These are phyloP conservation scores for Cosmorhoe ocellata DNA, from an alignment of 2,888 invertebrate genomes.

Conservation along the genomic window DNA sequence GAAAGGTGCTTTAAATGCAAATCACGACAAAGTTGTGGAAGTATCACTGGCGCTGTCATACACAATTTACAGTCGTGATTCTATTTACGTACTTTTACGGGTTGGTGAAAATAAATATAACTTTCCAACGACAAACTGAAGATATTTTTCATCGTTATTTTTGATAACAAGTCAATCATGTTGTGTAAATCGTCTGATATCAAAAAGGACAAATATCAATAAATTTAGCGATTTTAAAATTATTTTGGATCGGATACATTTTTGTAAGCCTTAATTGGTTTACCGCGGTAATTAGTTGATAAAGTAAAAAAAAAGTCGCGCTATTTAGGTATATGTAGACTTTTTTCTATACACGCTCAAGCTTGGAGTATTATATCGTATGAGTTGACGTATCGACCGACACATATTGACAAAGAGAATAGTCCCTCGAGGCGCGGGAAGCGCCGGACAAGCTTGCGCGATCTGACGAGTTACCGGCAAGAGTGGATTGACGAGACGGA, in stretches of 20 bases:
- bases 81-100: constrained; percentile 19
- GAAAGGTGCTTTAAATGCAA: constrained; percentile 69
- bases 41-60: constrained; percentile 48
- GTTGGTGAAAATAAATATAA: constrained; percentile 7
- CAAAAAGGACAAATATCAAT: no score
- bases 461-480: constrained; percentile 24
- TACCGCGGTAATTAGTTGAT: no score
- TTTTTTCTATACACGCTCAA: no score
- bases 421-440: constrained; percentile 7
- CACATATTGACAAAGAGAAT: constrained; percentile 15
- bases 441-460: constrained; percentile 23
- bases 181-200: neutral
- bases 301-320: no score
- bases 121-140: neutral
- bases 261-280: no score
- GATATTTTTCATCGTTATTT: neutral
- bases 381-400: constrained; percentile 2
- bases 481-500: constrained; percentile 24
- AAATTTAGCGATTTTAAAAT: no score
- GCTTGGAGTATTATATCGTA: neutral
- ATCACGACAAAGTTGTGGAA: constrained; percentile 53
- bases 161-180: neutral
- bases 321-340: no score
- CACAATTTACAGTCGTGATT: constrained; percentile 36
- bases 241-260: no score